phyloP scores from a whole-genome alignment of 2,888 invertebrate genomes.

The Poecilobothrus nobilitatus region DNA sequence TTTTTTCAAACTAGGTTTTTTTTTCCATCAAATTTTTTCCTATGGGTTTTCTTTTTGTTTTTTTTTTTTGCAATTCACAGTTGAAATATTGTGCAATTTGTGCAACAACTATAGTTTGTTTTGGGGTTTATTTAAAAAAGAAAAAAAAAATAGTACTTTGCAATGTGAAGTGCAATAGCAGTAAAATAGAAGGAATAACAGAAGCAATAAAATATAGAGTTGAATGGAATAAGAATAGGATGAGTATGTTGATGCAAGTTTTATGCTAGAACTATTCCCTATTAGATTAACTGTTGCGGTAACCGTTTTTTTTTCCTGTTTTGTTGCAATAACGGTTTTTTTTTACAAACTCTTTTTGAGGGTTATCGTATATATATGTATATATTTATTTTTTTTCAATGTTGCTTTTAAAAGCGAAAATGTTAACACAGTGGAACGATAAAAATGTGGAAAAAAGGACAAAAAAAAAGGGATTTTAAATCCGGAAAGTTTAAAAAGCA shows the following conservation, averaged over 20 bases:
- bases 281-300: slow-evolving; percentile 4
- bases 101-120: neutral
- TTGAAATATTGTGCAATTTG: neutral
- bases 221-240: too few relatives aligned
- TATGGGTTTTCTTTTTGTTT: neutral
- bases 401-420: neutral
- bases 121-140: too few relatives aligned
- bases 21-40: too few relatives aligned
- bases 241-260: neutral
- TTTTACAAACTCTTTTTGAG: neutral
- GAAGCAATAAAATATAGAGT: too few relatives aligned
- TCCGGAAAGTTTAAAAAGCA: neutral
- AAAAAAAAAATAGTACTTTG: too few relatives aligned
- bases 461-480: neutral
- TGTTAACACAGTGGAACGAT: neutral
- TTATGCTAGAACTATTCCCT: neutral
- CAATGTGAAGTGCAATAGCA: too few relatives aligned
- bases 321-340: neutral
- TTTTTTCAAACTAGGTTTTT: neutral
- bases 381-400: too few relatives aligned
- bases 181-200: too few relatives aligned
- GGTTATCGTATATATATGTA: neutral
- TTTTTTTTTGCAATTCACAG: neutral
- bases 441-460: neutral
- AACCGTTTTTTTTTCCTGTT: neutral